These are phyloP conservation scores for Mus spretus DNA, from an alignment of 2,797 vertebrate species.

Conservation along the genomic window DNA sequence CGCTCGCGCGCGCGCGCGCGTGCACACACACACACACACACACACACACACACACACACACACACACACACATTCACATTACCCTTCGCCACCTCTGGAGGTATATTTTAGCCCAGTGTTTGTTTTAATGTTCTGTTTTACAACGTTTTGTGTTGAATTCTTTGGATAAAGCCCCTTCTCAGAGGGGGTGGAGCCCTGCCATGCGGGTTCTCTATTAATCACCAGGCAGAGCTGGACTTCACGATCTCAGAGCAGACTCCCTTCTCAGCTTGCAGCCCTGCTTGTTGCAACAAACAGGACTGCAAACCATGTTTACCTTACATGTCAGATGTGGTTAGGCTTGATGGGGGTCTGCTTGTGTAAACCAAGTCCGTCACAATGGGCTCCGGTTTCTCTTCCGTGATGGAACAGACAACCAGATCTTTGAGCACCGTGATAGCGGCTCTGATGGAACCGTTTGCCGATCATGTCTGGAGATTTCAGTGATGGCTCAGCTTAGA, in stretches of 20 bases:
- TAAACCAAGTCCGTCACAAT: not conserved
- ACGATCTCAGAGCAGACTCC: not conserved
- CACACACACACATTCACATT: not conserved
- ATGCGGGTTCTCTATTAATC: constrained; percentile 71
- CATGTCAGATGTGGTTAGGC: constrained; percentile 42
- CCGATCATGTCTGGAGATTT: constrained; percentile 47
- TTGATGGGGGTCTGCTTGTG: not conserved
- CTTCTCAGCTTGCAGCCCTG: constrained; percentile 65
- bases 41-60: too few species aligned
- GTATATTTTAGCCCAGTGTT: constrained; percentile 70
- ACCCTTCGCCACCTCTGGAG: not conserved
- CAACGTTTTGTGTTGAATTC: constrained; percentile 73
- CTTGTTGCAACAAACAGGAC: constrained; percentile 55
- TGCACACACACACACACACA: too few species aligned
- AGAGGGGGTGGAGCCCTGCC: constrained; percentile 30
- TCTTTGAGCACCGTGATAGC: not conserved
- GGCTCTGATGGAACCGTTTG: constrained; percentile 33
- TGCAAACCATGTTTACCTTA: constrained; percentile 68
- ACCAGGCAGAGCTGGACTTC: not conserved
- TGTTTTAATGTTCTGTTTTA: constrained; percentile 80
- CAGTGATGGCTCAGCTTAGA: not conserved
- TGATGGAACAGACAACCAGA: not conserved
- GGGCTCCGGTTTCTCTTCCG: constrained; percentile 48
- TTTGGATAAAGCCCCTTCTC: constrained; percentile 64
- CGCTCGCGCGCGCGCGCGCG: too few species aligned